Conservation (phyloP, 2,797 vertebrate species). For the Sitta carolinensis region DNA sequence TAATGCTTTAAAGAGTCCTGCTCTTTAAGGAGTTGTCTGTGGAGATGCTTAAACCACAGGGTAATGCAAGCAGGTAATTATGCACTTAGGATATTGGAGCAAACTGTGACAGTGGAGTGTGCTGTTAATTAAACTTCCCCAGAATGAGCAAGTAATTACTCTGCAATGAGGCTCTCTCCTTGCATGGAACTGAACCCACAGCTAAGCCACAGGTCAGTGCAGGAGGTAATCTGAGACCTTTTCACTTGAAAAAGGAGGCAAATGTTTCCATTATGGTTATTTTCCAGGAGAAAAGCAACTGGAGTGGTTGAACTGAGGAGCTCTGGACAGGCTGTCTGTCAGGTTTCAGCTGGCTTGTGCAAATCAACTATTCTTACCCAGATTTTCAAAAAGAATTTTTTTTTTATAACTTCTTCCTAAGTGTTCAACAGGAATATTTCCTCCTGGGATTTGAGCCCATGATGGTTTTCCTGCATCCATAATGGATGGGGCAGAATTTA, state of each 20-base stretch:
- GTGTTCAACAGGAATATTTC: neutral
- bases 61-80: conserved; percentile 65
- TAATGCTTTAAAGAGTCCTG: neutral
- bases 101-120: neutral
- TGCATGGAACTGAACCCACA: neutral
- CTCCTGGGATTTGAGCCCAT: neutral
- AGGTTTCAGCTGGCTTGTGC: neutral
- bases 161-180: neutral
- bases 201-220: neutral
- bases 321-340: neutral
- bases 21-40: conserved; percentile 65
- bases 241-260: neutral
- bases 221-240: neutral
- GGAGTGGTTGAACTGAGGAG: neutral
- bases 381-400: neutral
- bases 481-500: neutral
- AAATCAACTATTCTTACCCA: neutral
- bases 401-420: neutral
- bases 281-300: neutral
- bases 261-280: neutral
- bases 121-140: conserved; percentile 47
- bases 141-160: conserved; percentile 11
- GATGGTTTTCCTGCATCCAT: neutral
- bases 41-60: conserved; percentile 77
- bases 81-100: conserved; percentile 3